Percentiles rank a stretch among this genome's conserved stretches.
phyloP scores from a whole-genome alignment of 2,797 vertebrate genomes.

The Microctenopoma stevenorrisi region DNA sequence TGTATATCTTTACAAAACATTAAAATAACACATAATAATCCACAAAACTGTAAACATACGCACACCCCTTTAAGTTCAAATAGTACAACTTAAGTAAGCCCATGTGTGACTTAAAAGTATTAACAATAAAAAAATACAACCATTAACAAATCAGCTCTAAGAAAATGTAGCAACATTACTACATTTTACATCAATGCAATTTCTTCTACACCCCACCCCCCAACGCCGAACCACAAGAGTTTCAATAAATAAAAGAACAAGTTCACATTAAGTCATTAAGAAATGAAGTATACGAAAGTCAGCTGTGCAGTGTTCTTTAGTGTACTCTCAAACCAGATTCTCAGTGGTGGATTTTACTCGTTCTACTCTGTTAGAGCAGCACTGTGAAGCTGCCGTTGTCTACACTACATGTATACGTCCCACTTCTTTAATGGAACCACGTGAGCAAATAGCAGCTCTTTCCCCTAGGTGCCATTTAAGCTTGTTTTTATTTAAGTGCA shows the following conservation, averaged over 20 bases:
- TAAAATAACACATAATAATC: slow-evolving; percentile 38
- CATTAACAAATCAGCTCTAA: slow-evolving; percentile 54
- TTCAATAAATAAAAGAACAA: slow-evolving; percentile 61
- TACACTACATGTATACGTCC: neutral
- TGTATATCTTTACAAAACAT: slow-evolving; percentile 55
- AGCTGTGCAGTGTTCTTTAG: slow-evolving; percentile 42
- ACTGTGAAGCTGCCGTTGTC: neutral
- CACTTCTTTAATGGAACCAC: neutral
- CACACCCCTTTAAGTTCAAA: slow-evolving; percentile 54
- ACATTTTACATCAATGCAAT: slow-evolving; percentile 56
- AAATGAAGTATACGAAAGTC: slow-evolving; percentile 43
- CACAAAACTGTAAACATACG: slow-evolving; percentile 71
- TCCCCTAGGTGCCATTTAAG: neutral
- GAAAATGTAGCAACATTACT: slow-evolving; percentile 30
- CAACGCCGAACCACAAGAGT: slow-evolving; percentile 13
- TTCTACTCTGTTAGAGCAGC: no score
- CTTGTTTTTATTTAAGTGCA: neutral
- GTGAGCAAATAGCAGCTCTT: neutral
- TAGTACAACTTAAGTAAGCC: slow-evolving; percentile 51
- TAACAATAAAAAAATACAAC: slow-evolving; percentile 50
- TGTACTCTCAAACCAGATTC: slow-evolving; percentile 36
- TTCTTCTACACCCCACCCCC: slow-evolving; percentile 26
- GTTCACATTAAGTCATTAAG: slow-evolving; percentile 61
- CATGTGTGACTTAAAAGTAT: slow-evolving; percentile 53
- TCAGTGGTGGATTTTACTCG: neutral